These are phyloP conservation scores for Strongylocentrotus purpuratus DNA, from an alignment of 35 echinoderm and acorn worm species.

Conservation along the genomic window DNA sequence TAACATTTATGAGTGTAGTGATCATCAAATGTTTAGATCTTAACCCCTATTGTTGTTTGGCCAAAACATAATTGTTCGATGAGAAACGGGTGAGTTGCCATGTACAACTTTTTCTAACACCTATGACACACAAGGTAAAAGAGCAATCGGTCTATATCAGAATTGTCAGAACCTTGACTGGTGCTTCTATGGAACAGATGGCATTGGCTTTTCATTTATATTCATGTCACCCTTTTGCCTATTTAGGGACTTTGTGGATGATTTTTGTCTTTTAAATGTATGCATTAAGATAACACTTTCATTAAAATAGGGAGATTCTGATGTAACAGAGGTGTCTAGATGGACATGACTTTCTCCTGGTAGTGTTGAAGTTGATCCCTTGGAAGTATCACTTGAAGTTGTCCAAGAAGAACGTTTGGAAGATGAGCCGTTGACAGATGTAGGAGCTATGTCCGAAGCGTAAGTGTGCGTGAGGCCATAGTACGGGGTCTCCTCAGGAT, in stretches of 20 bases:
- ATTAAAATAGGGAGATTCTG: background rate
- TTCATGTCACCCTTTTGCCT: no score
- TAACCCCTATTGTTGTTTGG: no score
- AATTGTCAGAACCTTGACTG: no score
- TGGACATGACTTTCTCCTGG: background rate
- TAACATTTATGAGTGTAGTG: no score
- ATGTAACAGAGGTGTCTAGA: background rate
- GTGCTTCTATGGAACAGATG: no score
- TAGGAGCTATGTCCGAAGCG: background rate
- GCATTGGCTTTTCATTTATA: no score
- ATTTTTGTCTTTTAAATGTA: background rate
- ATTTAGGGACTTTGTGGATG: background rate
- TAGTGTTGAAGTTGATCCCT: background rate
- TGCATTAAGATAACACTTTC: background rate
- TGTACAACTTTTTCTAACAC: no score
- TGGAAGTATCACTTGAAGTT: background rate
- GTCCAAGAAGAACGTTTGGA: background rate
- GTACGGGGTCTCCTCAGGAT: background rate
- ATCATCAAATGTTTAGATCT: no score
- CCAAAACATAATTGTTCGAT: no score
- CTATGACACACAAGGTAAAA: no score
- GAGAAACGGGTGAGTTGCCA: no score
- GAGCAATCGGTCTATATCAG: no score
- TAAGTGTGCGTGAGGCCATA: background rate
- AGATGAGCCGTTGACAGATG: background rate